Percentiles rank a stretch among this genome's conserved stretches.
phyloP scores from a whole-genome alignment of 1,140 invertebrate species.

The Acromyrmex heyeri region DNA sequence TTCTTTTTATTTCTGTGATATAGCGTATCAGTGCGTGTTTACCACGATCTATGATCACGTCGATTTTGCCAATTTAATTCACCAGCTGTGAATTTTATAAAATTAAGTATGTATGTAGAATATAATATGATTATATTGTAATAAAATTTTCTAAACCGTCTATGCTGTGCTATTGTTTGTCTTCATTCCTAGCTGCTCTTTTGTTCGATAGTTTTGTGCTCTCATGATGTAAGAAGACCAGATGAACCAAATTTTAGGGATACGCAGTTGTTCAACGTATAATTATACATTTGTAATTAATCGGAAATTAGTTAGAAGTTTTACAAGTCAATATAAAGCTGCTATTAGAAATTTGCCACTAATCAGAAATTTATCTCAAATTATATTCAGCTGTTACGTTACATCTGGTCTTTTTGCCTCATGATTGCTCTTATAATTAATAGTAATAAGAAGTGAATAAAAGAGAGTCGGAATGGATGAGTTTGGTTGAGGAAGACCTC shows the following conservation, averaged over 20 bases:
- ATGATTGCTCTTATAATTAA: no score
- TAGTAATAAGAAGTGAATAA: not conserved
- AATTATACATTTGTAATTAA: no score
- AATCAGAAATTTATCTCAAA: no score
- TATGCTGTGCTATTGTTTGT: not conserved
- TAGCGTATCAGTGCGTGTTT: not conserved
- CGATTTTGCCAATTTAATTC: not conserved
- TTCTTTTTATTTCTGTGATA: conserved; percentile 20
- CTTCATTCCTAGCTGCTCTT: not conserved
- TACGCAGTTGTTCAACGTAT: no score
- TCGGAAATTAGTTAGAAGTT: no score
- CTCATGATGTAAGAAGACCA: no score
- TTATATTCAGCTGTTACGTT: no score
- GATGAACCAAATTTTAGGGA: no score
- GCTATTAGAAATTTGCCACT: no score
- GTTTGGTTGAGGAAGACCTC: not conserved
- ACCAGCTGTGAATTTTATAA: not conserved
- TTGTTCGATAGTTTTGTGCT: not conserved
- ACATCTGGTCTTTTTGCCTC: no score
- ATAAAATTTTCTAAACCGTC: conserved; percentile 31
- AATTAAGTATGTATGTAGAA: not conserved
- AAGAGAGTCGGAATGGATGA: not conserved
- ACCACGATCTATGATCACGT: no score
- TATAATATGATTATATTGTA: not conserved
- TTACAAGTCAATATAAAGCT: no score